phyloP scores from a whole-genome alignment of 2,113 vertebrate genomes.

The Alethe diademata region DNA sequence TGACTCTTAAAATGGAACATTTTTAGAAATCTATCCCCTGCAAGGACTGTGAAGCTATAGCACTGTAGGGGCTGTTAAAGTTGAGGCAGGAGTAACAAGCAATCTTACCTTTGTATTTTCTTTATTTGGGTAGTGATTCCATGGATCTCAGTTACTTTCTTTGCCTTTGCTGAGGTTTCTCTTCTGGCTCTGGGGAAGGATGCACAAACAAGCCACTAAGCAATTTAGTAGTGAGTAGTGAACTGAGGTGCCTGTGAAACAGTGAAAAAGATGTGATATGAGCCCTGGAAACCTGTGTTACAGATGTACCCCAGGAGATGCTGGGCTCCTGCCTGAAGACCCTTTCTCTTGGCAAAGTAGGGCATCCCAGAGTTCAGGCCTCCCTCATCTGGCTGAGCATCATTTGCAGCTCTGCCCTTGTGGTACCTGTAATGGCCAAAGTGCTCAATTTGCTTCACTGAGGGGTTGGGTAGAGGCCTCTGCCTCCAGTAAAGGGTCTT shows the following conservation, averaged over 20 bases:
- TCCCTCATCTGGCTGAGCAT: not conserved
- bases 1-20: not conserved
- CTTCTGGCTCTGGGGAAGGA: slow-evolving; percentile 77
- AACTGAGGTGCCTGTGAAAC: not conserved
- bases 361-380: not conserved
- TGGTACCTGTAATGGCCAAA: not conserved
- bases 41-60: not conserved
- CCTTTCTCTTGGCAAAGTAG: not conserved
- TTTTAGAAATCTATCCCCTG: not conserved
- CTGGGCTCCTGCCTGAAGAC: not conserved
- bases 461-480: not conserved
- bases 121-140: slow-evolving; percentile 79
- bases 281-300: not conserved
- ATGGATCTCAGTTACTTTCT: slow-evolving; percentile 80
- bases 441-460: not conserved
- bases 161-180: slow-evolving; percentile 81
- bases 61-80: not conserved
- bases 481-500: not conserved
- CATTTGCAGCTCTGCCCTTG: not conserved
- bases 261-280: not conserved
- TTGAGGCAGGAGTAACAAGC: not conserved
- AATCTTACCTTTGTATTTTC: slow-evolving; percentile 79
- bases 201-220: not conserved
- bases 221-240: not conserved
- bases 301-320: not conserved